Base-by-base conservation (phyloP, 2,888 invertebrate genomes). In the Tetragnatha montana region DNA sequence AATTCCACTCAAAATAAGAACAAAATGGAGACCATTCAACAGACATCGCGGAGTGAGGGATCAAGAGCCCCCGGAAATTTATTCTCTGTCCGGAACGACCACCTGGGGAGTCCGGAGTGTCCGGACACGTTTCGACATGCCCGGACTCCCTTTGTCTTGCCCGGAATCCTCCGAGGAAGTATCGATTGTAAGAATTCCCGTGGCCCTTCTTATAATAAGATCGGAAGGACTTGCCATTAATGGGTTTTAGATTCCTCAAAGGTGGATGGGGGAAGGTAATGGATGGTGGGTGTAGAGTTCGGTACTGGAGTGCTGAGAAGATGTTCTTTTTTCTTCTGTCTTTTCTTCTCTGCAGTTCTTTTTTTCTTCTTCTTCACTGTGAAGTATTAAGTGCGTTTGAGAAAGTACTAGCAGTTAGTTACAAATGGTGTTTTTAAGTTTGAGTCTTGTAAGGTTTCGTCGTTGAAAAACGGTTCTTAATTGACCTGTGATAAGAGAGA, bases 241-340 rank as follows among this genome's bases (percentile, higher is more conserved):
- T 85, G 85, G 85, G 71, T 78, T 85, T 85, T 85, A 78, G 85
- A 85, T 85, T 85, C 51, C 85, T 79, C 79, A 76, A 79, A 85
- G 79, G 85, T 35, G 71, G 22, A 22, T 68, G 76, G 17, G 47
- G 47, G 70, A 69, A 80, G 80, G 12, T 70, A 81, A 70, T 69
- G 80, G 80, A 69, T 69, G 80, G 51, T 35, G 8, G 19, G 60
- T 17, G 60, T 78, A 78, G 60, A 78, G 78, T 60, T 60, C 60
- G 78, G 22, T 75, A n/a, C n/a, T 49, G 47, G 8, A 14, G 78
- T 78, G 78, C 78, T 60, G 22, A 22, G 60, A 8, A 14, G 60
- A 17, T 1, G 14, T 7, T 22, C 10, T 74, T 51, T 74, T 82
- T 19, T 71, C 19, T 21, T 19, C 21, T 19, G 12, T 71, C 7